Conservation (phyloP, 1,140 invertebrate species). For the Periplaneta americana region DNA sequence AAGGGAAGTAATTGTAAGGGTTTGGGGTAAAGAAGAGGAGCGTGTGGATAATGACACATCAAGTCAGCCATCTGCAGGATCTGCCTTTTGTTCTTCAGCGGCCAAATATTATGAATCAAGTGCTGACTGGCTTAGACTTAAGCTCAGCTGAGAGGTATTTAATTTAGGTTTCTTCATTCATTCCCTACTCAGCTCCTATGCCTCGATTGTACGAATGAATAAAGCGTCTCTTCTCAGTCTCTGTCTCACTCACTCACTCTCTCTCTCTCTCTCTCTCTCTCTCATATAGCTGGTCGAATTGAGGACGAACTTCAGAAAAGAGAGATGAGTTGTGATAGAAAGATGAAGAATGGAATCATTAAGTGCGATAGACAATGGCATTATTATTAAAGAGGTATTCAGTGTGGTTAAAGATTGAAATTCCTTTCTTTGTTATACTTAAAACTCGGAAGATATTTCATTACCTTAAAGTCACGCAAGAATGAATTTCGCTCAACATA, state of each 20-base stretch:
- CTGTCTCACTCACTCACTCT: no score
- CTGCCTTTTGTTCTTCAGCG: neutral
- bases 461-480: no score
- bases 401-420: neutral
- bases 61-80: neutral
- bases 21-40: neutral
- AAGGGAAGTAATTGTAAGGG: neutral
- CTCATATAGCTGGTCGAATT: neutral
- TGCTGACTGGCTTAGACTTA: neutral
- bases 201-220: neutral
- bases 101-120: conserved; percentile 4
- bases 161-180: neutral
- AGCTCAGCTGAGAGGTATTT: conserved; percentile 1
- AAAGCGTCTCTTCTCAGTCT: no score
- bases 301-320: no score
- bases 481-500: no score
- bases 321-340: neutral
- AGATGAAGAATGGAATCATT: neutral
- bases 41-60: neutral
- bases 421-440: neutral
- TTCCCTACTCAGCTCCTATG: neutral
- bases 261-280: no score
- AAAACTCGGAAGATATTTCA: neutral
- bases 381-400: neutral
- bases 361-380: neutral